These are phyloP conservation scores for Eciton burchellii DNA, from an alignment of 1,140 invertebrate species.

Conservation along the genomic window DNA sequence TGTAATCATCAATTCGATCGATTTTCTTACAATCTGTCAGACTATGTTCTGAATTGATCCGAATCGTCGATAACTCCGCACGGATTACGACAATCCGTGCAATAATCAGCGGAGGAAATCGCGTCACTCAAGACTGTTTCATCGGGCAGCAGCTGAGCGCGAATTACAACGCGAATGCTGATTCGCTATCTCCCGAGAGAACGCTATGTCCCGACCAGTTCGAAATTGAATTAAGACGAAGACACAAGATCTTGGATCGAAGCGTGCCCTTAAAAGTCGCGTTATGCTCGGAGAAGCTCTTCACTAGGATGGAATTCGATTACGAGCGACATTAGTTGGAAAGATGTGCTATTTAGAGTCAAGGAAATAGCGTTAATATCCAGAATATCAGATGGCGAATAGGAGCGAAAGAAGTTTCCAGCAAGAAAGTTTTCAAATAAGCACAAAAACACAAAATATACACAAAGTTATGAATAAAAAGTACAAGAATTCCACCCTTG, in stretches of 20 bases:
- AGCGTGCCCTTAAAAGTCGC: conserved; percentile 37
- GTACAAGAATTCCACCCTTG: too few relatives aligned
- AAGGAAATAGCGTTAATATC: conserved; percentile 32
- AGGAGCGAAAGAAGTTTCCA: neutral
- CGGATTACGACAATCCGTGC: conserved; percentile 21
- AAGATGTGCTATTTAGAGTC: conserved; percentile 60
- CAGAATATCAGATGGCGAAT: neutral
- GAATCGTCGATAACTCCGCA: conserved; percentile 3
- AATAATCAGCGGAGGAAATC: conserved; percentile 34
- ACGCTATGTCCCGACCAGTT: conserved; percentile 55
- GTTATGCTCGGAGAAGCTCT: conserved; percentile 32
- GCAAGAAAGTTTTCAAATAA: too few relatives aligned
- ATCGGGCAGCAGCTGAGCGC: conserved; percentile 18
- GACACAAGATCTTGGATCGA: conserved; percentile 39
- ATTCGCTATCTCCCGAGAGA: conserved; percentile 52
- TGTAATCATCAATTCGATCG: too few relatives aligned
- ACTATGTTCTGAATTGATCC: neutral
- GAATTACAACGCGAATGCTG: conserved; percentile 50
- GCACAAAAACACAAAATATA: too few relatives aligned
- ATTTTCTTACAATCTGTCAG: neutral
- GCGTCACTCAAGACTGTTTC: conserved; percentile 14
- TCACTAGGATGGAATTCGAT: conserved; percentile 61
- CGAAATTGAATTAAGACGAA: conserved; percentile 67
- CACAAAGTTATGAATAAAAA: too few relatives aligned
- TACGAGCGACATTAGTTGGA: conserved; percentile 64